phyloP scores from a whole-genome alignment of 2,113 vertebrate species.

The Labrus mixtus region DNA sequence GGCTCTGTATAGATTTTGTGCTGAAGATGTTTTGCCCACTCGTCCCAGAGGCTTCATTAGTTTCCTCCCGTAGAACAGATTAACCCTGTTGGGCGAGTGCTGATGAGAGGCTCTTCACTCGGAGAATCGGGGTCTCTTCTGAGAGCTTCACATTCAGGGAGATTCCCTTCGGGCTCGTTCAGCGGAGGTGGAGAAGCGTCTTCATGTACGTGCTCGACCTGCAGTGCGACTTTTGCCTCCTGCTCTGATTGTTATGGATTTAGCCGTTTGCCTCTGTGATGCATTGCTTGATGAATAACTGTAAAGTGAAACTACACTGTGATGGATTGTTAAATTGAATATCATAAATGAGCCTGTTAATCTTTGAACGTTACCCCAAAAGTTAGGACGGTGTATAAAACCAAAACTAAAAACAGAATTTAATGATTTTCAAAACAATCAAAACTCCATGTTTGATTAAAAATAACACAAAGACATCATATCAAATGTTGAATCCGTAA shows the following conservation, averaged over 20 bases:
- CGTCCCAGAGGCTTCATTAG: slow-evolving; percentile 22
- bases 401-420: too few species aligned
- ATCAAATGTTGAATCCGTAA: too few species aligned
- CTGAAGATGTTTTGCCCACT: not conserved
- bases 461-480: too few species aligned
- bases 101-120: slow-evolving; percentile 16
- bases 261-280: not conserved
- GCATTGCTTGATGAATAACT: not conserved
- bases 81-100: slow-evolving; percentile 2
- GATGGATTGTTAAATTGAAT: not conserved
- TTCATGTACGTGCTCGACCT: not conserved
- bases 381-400: too few species aligned
- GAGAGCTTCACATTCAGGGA: not conserved
- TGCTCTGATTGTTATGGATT: not conserved
- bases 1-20: not conserved
- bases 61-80: slow-evolving; percentile 3
- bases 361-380: too few species aligned
- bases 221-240: not conserved
- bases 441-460: too few species aligned
- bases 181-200: not conserved
- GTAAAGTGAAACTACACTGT: not conserved
- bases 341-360: too few species aligned
- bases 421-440: too few species aligned
- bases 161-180: not conserved
- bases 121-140: not conserved